Evolutionary conservation across 2,113 vertebrate species (phyloP).

Genomic region (Uropsilus gracilis): DNA sequence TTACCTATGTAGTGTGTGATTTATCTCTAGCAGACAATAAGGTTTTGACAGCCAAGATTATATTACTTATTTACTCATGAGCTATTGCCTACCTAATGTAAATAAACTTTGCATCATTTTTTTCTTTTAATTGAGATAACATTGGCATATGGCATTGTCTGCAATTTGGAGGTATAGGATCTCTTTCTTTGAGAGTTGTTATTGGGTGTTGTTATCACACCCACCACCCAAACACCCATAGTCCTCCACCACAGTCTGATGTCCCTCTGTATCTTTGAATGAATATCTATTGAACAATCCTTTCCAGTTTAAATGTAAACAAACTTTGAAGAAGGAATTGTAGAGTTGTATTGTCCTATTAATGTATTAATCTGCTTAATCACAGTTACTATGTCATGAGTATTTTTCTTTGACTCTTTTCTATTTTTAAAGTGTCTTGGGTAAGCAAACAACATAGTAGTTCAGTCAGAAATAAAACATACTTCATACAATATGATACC

Average conservation of each 20-base stretch:
- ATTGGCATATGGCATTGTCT: too few species aligned
- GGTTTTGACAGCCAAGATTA: not conserved
- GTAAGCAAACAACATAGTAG: not conserved
- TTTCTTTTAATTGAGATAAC: too few species aligned
- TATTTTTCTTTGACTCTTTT: not conserved
- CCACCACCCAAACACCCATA: too few species aligned
- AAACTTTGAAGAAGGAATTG: not conserved
- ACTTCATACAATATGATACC: too few species aligned
- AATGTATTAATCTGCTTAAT: not conserved
- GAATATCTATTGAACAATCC: not conserved
- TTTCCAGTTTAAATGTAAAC: not conserved
- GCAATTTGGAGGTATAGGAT: too few species aligned
- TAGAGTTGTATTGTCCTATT: not conserved
- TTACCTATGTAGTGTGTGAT: too few species aligned
- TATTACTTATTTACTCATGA: not conserved
- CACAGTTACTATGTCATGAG: not conserved
- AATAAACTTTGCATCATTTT: not conserved
- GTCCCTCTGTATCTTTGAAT: not conserved
- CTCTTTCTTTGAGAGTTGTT: too few species aligned
- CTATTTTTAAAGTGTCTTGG: not conserved
- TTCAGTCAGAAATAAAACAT: conserved; percentile 8
- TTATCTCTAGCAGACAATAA: not conserved
- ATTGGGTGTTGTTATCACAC: too few species aligned
- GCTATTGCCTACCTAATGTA: not conserved
- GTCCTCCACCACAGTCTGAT: too few species aligned